Percentiles rank a stretch among this genome's conserved stretches.
These are phyloP conservation scores for Serinus canaria DNA, from an alignment of 2,113 vertebrate species.

Conservation along the genomic window DNA sequence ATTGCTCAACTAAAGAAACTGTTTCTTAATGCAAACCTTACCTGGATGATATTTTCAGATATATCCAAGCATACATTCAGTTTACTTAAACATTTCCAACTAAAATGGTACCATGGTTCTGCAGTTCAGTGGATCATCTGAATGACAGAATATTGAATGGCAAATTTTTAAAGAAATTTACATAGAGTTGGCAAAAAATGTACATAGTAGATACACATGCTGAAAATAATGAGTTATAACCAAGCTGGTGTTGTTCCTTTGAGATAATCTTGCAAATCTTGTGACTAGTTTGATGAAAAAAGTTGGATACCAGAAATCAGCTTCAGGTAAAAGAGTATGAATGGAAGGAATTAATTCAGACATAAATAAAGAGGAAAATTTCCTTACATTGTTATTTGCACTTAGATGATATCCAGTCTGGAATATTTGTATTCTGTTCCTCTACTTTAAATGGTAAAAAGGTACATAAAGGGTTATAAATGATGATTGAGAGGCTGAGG, in stretches of 20 bases:
- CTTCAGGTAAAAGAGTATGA: not conserved
- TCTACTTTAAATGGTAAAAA: not conserved
- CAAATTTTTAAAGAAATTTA: not conserved
- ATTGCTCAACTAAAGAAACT: not conserved
- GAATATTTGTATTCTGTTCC: not conserved
- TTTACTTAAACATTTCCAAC: not conserved
- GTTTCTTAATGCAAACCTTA: not conserved
- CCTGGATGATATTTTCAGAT: not conserved
- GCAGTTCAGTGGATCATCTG: not conserved
- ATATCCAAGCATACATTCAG: not conserved
- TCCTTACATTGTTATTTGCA: not conserved
- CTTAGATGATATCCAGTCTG: not conserved
- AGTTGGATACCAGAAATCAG: fast-evolving
- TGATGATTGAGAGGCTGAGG: not conserved
- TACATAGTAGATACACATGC: not conserved
- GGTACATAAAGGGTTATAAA: not conserved
- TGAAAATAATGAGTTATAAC: not conserved
- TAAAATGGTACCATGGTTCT: not conserved
- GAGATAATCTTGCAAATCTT: not conserved
- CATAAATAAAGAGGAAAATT: not conserved
- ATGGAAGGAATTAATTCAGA: not conserved
- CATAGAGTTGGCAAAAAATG: not conserved
- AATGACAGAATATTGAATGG: not conserved
- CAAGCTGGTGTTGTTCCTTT: not conserved
- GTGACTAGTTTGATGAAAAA: not conserved